Base-by-base conservation (phyloP, 2,797 vertebrate genomes). In the Sorex maritimensis region DNA sequence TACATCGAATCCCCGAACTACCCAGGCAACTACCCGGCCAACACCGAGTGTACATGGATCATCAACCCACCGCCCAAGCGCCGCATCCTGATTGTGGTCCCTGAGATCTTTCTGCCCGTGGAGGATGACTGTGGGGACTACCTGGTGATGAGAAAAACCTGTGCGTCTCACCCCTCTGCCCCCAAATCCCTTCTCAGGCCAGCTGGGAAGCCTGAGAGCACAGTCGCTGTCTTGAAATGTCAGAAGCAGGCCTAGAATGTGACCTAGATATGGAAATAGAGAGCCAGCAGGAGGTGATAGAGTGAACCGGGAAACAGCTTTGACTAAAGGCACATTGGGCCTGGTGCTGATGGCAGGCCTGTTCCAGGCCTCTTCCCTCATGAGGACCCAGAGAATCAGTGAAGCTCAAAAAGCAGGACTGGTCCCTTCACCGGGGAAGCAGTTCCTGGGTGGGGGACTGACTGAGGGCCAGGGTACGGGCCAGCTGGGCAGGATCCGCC, bases 61-160 rank as follows among this genome's bases (percentile, higher is more conserved):
- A 99, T 99, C 97, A 99, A 98, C 97, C 99, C 99, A 0, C 99
- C 99, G 0, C 99, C 99, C 0, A 99, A 99, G 97, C 99, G 99
- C 91, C 99, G 99, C 78, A 99, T 99, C 97, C 98, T 99, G 4
- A 99, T 99, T 1, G 99, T 99, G 58, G 99, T 99, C 80, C 99
- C 99, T 11, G 99, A 99, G 97, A 99, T 99, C 98, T 99, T 98
- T 97, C 98, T 99, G 85, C 99, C 99, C 9, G 99, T 99, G 81
- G 99, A 99, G 94, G 99, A 99, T 0, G 99, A 99, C 97, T 99
- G 99, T 84, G 99, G 99, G 92, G 99, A 99, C 98, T 99, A 99
- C 97, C 97, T 99, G 97, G 99, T 99, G 91, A 99, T 99, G 99
- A 98, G 99, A 83, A 99, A 99, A 98, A 99, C 99, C 97, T 98